Percentiles rank a stretch among this genome's conserved stretches.
phyloP scores from a whole-genome alignment of 2,797 vertebrate species.

The Balearica regulorum region DNA sequence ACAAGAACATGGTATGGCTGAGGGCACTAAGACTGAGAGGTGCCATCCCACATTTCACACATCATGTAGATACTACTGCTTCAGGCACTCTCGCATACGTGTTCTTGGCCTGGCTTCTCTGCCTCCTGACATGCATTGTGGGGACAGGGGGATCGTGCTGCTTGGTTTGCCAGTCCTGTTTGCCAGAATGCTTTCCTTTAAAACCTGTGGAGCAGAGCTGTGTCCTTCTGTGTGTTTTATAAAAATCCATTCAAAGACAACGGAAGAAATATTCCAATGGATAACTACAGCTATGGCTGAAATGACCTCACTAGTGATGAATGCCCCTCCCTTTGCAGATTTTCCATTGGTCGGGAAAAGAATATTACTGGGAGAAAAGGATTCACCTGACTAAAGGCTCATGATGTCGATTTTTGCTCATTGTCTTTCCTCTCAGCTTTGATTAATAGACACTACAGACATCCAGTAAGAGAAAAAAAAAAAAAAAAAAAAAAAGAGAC shows the following conservation, averaged over 20 bases:
- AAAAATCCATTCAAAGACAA: background rate
- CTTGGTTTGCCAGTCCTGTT: background rate
- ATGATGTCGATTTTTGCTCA: background rate
- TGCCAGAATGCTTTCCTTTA: background rate
- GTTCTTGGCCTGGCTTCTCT: background rate
- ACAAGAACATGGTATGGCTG: background rate
- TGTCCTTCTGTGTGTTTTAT: background rate
- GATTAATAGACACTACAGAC: background rate
- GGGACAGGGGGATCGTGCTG: background rate
- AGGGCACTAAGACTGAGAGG: background rate
- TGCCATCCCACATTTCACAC: background rate
- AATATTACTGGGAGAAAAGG: background rate
- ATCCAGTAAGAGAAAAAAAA: background rate
- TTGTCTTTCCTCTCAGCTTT: background rate
- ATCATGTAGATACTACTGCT: background rate
- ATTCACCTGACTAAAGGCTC: background rate
- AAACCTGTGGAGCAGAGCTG: background rate
- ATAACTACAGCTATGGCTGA: background rate
- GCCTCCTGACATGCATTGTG: accelerated
- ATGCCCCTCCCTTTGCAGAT: background rate
- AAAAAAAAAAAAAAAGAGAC: background rate
- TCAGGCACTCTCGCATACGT: accelerated
- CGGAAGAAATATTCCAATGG: background rate
- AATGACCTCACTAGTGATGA: background rate
- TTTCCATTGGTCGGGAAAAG: background rate